These are phyloP conservation scores for Toxotes chatareus DNA, from an alignment of 2,113 vertebrate species.

Conservation along the genomic window DNA sequence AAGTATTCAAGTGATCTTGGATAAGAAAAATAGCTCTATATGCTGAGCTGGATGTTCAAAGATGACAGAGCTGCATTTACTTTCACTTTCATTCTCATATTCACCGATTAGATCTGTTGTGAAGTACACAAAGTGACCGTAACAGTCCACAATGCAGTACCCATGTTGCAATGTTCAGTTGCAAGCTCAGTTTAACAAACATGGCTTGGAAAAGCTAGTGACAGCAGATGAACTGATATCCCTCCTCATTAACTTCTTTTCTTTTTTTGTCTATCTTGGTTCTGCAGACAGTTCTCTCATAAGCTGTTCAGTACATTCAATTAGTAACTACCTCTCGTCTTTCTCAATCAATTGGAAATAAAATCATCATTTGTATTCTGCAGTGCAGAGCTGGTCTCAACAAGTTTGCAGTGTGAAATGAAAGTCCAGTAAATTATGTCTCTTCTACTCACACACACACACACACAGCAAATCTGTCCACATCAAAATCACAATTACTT, in stretches of 20 bases:
- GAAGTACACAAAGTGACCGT: background rate
- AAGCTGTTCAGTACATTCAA: slow-evolving; percentile 10
- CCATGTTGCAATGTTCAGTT: too few species aligned
- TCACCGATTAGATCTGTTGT: background rate
- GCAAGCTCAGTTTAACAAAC: background rate
- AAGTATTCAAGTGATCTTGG: slow-evolving; percentile 25
- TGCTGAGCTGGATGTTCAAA: background rate
- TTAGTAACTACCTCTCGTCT: slow-evolving; percentile 14
- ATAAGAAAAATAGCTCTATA: background rate
- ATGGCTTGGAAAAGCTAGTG: background rate
- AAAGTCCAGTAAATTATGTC: slow-evolving; percentile 17
- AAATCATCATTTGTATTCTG: slow-evolving; percentile 27
- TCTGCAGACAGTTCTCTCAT: slow-evolving; percentile 4
- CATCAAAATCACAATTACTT: background rate
- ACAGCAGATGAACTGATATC: slow-evolving; percentile 1
- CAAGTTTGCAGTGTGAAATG: slow-evolving; percentile 14
- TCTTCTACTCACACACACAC: background rate
- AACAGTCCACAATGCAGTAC: background rate
- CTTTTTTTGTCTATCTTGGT: background rate
- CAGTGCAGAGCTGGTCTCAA: background rate
- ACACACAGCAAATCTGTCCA: background rate
- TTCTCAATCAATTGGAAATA: slow-evolving; percentile 9
- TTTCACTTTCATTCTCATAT: background rate
- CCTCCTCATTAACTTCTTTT: slow-evolving; percentile 3
- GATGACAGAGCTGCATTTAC: background rate